These are phyloP conservation scores for Notodonta ziczac DNA, from an alignment of 2,888 invertebrate genomes.

Conservation along the genomic window DNA sequence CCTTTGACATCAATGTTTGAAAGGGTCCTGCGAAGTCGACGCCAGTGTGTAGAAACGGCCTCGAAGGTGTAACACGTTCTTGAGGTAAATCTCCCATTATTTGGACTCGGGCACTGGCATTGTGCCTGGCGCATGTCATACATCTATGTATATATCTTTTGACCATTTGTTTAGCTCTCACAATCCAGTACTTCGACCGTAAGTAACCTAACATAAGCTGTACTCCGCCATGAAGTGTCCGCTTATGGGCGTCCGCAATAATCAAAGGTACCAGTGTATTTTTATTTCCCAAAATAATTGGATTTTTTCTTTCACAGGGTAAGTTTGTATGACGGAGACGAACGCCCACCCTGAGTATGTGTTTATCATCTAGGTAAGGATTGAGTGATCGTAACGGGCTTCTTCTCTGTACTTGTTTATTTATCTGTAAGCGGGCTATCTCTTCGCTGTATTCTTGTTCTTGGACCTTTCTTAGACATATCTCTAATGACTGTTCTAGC, in stretches of 20 bases:
- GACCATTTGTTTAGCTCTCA: neutral
- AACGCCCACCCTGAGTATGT: slow-evolving; percentile 6
- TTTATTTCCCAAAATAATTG: too few species aligned
- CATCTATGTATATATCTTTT: slow-evolving; percentile 10
- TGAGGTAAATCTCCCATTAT: slow-evolving; percentile 11
- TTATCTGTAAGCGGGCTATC: slow-evolving; percentile 11
- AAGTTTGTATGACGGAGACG: neutral
- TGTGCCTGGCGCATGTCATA: slow-evolving; percentile 1
- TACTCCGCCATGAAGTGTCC: slow-evolving; percentile 7
- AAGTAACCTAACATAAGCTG: neutral
- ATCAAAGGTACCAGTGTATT: too few species aligned
- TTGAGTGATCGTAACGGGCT: slow-evolving; percentile 24
- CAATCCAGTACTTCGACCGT: slow-evolving; percentile 4
- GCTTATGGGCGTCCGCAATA: slow-evolving; percentile 6
- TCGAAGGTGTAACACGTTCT: slow-evolving; percentile 5
- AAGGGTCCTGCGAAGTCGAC: slow-evolving; percentile 11
- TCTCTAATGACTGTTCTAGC: slow-evolving; percentile 16
- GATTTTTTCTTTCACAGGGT: too few species aligned
- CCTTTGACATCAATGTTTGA: neutral
- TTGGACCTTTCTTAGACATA: slow-evolving; percentile 25
- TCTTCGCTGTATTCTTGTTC: slow-evolving; percentile 22
- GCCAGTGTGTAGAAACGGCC: slow-evolving; percentile 3
- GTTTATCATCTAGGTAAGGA: slow-evolving; percentile 26
- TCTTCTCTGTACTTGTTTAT: slow-evolving; percentile 17
- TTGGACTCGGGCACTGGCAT: neutral